phyloP scores from a whole-genome alignment of 2,888 invertebrate genomes.

The Megamerina dolium region DNA sequence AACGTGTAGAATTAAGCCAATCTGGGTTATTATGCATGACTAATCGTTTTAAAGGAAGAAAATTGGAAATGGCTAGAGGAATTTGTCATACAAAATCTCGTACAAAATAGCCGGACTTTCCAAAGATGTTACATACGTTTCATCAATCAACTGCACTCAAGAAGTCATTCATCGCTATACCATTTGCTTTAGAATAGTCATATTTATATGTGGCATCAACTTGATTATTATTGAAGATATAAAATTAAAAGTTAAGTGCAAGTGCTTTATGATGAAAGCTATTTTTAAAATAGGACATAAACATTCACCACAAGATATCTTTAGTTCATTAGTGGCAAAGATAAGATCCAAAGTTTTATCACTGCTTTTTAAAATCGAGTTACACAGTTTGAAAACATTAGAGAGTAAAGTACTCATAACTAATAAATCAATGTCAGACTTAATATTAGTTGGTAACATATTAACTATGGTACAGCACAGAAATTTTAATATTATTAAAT shows the following conservation, averaged over 20 bases:
- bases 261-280: too few species aligned
- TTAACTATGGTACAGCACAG: neutral
- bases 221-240: neutral
- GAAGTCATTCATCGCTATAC: too few species aligned
- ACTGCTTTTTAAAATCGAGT: neutral
- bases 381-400: neutral
- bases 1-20: neutral
- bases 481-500: neutral
- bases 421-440: too few species aligned
- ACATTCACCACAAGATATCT: neutral
- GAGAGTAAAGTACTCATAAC: conserved; percentile 3
- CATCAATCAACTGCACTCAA: neutral
- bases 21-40: neutral
- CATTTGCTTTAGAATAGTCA: too few species aligned
- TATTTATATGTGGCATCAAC: neutral
- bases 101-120: too few species aligned
- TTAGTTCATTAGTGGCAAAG: neutral
- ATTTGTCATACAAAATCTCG: too few species aligned
- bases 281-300: neutral
- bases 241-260: too few species aligned
- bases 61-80: conserved; percentile 1
- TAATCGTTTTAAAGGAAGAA: too few species aligned
- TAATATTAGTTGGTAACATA: neutral
- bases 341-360: neutral
- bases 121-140: neutral